phyloP scores from a whole-genome alignment of 1,140 invertebrate species.

The Monomorium pharaonis region DNA sequence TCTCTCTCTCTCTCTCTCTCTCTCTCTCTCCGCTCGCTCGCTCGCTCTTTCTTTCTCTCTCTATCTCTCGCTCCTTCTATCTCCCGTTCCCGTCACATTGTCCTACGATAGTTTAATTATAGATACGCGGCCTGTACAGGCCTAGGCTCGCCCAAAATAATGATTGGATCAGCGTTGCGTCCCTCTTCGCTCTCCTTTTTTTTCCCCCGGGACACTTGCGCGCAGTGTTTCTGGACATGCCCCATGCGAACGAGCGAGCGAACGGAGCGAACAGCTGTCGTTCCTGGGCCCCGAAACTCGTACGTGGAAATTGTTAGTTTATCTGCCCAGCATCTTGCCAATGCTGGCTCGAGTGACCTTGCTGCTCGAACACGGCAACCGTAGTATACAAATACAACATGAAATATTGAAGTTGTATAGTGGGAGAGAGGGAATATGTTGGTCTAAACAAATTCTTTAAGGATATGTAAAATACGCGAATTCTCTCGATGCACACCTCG shows the following conservation, averaged over 20 bases:
- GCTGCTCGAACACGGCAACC: neutral
- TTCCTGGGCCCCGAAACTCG: neutral
- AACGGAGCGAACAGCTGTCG: conserved; percentile 66
- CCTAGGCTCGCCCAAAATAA: conserved; percentile 82
- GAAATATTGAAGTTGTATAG: neutral
- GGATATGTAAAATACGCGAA: neutral
- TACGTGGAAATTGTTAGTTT: neutral
- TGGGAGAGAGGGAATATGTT: neutral
- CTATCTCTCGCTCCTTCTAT: conserved; percentile 11
- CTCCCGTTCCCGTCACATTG: conserved; percentile 72
- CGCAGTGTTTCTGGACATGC: conserved; percentile 57
- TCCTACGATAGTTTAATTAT: conserved; percentile 83
- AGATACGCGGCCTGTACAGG: conserved; percentile 73
- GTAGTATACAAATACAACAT: neutral
- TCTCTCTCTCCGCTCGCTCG: neutral
- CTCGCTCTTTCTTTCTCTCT: neutral
- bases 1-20: neutral
- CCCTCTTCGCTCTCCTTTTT: conserved; percentile 65
- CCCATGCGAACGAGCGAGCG: neutral
- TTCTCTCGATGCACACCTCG: too few relatives aligned
- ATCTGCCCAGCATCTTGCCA: neutral
- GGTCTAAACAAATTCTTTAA: neutral
- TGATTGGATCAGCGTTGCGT: conserved; percentile 80
- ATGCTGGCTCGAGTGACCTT: neutral
- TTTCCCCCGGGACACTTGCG: conserved; percentile 70